Evolutionary conservation across 2,797 vertebrate species (phyloP).

Genomic region (Mastacembelus armatus): DNA sequence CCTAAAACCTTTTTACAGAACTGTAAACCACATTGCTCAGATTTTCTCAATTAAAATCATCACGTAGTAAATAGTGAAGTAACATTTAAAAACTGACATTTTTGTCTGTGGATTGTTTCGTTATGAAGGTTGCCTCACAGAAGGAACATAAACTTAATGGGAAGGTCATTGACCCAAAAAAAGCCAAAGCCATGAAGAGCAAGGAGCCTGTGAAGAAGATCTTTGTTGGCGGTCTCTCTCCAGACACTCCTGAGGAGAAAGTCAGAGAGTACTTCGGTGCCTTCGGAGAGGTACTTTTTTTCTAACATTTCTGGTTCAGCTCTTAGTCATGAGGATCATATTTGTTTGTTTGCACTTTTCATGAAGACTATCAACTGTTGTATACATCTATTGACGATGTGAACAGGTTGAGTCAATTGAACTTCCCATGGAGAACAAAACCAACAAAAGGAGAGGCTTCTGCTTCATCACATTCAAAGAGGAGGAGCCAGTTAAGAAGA

Average conservation of each 20-base stretch:
- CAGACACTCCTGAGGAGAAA: constrained; percentile 98
- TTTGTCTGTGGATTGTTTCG: not conserved
- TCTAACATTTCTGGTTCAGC: not conserved
- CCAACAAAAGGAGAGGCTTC: constrained; percentile 97
- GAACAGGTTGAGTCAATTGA: constrained; percentile 95
- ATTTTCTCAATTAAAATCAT: no score
- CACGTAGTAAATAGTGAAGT: no score
- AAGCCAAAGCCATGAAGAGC: constrained; percentile 99
- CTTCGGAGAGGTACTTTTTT: constrained; percentile 92
- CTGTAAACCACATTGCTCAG: no score
- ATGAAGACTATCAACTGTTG: no score
- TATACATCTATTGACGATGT: not conserved
- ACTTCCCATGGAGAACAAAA: constrained; percentile 99
- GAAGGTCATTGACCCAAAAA: constrained; percentile 98
- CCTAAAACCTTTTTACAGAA: not conserved
- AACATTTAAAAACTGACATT: no score
- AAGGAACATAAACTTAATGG: constrained; percentile 99
- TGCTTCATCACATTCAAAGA: constrained; percentile 99
- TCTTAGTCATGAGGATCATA: not conserved
- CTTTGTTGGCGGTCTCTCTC: constrained; percentile 98
- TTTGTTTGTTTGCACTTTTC: no score
- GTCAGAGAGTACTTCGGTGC: constrained; percentile 96
- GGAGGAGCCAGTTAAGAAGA: constrained; percentile 95
- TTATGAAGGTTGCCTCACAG: constrained; percentile 90
- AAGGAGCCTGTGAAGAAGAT: constrained; percentile 99